Conservation (phyloP, 2,113 vertebrate species). For the Sialia sialis region DNA sequence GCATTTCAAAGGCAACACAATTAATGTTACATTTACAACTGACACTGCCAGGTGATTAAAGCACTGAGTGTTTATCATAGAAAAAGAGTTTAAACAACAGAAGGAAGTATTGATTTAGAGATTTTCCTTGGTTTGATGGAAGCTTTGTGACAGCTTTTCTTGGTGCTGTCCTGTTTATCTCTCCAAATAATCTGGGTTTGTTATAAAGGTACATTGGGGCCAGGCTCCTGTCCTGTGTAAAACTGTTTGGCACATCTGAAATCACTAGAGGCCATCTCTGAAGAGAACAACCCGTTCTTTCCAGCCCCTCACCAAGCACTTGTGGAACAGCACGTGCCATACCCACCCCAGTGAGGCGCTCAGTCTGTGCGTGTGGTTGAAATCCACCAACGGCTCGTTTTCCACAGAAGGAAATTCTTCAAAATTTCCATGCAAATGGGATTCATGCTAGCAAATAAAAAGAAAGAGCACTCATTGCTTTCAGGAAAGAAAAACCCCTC, state of each 20-base stretch:
- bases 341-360: constrained; percentile 93
- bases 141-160: neutral
- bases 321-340: neutral
- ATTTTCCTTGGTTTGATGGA: neutral
- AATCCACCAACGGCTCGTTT: constrained; percentile 86
- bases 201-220: neutral
- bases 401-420: constrained; percentile 92
- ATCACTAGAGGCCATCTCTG: neutral
- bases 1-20: neutral
- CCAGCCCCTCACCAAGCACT: neutral
- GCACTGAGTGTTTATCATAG: neutral
- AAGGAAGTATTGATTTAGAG: neutral
- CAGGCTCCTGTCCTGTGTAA: neutral
- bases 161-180: neutral
- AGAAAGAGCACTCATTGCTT: neutral
- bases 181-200: neutral
- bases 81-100: neutral
- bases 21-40: neutral
- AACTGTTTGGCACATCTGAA: neutral
- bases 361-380: constrained; percentile 90
- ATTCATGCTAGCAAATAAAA: constrained; percentile 73
- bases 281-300: neutral
- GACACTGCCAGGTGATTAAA: neutral
- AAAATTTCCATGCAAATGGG: constrained; percentile 72
- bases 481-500: neutral